Base-by-base conservation (phyloP, 2,888 invertebrate genomes). In the Sussaba pulchella region DNA sequence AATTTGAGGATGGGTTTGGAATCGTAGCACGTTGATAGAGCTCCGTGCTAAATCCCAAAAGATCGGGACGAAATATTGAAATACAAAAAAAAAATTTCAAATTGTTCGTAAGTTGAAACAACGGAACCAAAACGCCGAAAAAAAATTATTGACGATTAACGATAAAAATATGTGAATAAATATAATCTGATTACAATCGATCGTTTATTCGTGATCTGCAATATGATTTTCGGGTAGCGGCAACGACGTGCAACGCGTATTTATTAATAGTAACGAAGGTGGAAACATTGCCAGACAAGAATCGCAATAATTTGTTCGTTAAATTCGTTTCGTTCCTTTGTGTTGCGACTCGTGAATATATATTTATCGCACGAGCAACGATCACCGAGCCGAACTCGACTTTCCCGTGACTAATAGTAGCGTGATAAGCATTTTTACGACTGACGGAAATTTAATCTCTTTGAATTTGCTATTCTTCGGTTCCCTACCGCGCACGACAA, bases 381-480 rank as follows among this genome's bases (percentile, higher is more conserved):
- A 45, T 63, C n/a, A n/a, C n/a, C 74, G 64, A 59, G 57, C 78
- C 24, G 19, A 17, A 50, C 66, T n/a, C 31, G 66, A 70, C 36
- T 17, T 41, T 24, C n/a, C 9, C 36, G 39, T 70, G 70, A 79
- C 70, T 79, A 74, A 74, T 24, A 59, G n/a, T n/a, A 39, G 26
- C 24, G 10, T 36, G 45, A 8, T 36, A 43, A 52, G 61, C 47
- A 61, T 63, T 54, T 74, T 43, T 47, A 36, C 66, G 47, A 63
- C 50, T 43, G 2, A 3, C 17, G 57, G 17, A 41, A 79, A 74
- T 50, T 19, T 64, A 64, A 59, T 70, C 70, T 47, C 47, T 10
- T n/a, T 26, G 19, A 1, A 19, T 17, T 66, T 39, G 31, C 17
- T 52, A 50, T 66, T 36, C 3, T 6, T 5, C 31, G 31, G 4